These are phyloP conservation scores for Phenacoccus solenopsis DNA, from an alignment of 1,140 invertebrate species.

Conservation along the genomic window DNA sequence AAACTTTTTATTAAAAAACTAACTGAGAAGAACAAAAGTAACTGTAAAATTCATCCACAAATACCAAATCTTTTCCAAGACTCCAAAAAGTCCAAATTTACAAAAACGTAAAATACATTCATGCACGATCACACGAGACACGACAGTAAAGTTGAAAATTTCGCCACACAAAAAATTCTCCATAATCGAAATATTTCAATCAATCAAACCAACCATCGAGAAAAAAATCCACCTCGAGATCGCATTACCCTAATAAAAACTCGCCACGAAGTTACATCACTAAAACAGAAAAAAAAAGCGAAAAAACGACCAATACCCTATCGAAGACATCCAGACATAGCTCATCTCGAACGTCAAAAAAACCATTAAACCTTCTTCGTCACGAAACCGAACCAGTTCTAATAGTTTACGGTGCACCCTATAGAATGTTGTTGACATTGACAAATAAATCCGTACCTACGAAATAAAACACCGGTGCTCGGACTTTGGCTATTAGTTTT, in stretches of 20 bases:
- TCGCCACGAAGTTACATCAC: not conserved
- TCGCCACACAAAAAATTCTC: no score
- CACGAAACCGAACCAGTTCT: constrained; percentile 3
- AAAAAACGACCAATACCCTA: not conserved
- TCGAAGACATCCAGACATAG: not conserved
- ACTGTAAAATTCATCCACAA: no score
- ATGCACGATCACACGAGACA: no score
- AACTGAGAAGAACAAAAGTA: no score
- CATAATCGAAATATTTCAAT: no score
- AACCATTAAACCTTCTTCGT: not conserved
- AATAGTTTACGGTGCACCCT: not conserved
- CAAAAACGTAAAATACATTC: no score
- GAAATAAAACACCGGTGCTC: not conserved
- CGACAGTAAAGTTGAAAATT: no score
- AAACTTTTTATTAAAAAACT: no score
- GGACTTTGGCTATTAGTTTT: not conserved
- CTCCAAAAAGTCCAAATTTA: no score
- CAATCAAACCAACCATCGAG: no score
- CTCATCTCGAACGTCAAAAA: not conserved
- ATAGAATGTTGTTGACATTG: constrained; percentile 11
- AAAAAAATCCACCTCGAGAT: not conserved
- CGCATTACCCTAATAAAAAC: not conserved
- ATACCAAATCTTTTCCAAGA: no score
- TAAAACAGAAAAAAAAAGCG: not conserved
- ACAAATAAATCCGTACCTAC: not conserved